Percentiles rank a stretch among this genome's conserved stretches.
Conservation (phyloP, 2,888 invertebrate genomes). For the Eupithecia inturbata region DNA sequence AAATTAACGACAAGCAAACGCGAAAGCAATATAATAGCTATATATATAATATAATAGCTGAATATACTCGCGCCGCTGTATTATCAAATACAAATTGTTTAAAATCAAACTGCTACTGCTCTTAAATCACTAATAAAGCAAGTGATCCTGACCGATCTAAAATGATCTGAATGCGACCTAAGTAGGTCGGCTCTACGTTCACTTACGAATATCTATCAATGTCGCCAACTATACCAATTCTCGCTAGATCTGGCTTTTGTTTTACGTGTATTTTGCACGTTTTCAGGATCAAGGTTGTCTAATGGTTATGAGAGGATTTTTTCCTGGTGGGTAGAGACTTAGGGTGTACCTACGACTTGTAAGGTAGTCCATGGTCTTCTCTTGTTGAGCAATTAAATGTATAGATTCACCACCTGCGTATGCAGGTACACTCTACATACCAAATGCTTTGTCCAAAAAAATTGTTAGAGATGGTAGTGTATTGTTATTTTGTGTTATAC, state of each 20-base stretch:
- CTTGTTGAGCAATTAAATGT: neutral
- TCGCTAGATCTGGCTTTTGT: constrained; percentile 13
- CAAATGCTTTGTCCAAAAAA: too few relatives aligned
- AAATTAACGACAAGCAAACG: neutral
- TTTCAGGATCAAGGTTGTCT: neutral
- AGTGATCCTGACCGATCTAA: constrained; percentile 16
- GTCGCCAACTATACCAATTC: constrained; percentile 16
- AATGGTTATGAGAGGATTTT: neutral
- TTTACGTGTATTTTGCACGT: neutral
- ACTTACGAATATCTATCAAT: constrained; percentile 15
- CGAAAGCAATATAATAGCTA: neutral
- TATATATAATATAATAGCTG: neutral
- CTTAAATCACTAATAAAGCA: constrained; percentile 1
- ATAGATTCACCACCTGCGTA: neutral
- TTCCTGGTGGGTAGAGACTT: neutral
- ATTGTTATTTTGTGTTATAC: neutral
- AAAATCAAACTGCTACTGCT: neutral
- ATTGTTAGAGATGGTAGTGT: neutral
- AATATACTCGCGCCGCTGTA: neutral
- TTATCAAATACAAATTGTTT: neutral
- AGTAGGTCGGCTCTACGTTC: constrained; percentile 24
- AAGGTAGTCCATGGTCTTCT: neutral
- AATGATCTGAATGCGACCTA: constrained; percentile 15
- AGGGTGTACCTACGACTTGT: neutral
- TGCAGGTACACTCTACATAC: too few relatives aligned